phyloP scores from a whole-genome alignment of 1,140 invertebrate species.

The Cyclina sinensis region DNA sequence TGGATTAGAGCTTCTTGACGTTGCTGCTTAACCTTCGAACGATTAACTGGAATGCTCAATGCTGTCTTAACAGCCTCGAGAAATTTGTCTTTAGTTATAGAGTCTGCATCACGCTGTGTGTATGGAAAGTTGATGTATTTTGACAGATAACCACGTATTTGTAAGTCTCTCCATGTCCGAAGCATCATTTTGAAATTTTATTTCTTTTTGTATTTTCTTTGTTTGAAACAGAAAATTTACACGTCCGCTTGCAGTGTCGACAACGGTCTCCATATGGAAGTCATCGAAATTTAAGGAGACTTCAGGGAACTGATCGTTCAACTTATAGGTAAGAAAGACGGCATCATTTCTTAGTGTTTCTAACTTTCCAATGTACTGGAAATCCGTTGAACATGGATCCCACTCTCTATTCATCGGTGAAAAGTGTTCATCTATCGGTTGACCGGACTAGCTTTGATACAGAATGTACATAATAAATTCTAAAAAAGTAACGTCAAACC shows the following conservation, averaged over 20 bases:
- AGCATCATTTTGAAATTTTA: slow-evolving; percentile 49
- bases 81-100: slow-evolving; percentile 2
- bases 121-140: slow-evolving; percentile 60
- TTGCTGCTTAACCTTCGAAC: slow-evolving; percentile 4
- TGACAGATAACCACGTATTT: slow-evolving; percentile 70
- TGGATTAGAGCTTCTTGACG: slow-evolving; percentile 34
- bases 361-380: slow-evolving; percentile 73
- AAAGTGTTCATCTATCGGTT: slow-evolving; percentile 68
- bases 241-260: slow-evolving; percentile 35
- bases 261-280: slow-evolving; percentile 64
- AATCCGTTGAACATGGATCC: slow-evolving; percentile 73
- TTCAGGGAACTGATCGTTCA: slow-evolving; percentile 53
- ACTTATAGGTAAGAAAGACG: slow-evolving; percentile 61
- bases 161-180: slow-evolving; percentile 70
- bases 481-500: slow-evolving; percentile 71
- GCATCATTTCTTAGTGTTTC: slow-evolving; percentile 73
- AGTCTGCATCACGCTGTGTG: background rate
- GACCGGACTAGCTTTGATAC: slow-evolving; percentile 17
- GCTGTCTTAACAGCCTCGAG: background rate
- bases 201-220: slow-evolving; percentile 26
- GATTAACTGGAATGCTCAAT: background rate
- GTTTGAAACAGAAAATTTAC: slow-evolving; percentile 41
- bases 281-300: slow-evolving; percentile 56
- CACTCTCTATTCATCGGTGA: slow-evolving; percentile 70
- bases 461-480: too few species aligned